Evolutionary conservation across 2,888 invertebrate genomes (phyloP).

Genomic region (Coecobrya sp.): DNA sequence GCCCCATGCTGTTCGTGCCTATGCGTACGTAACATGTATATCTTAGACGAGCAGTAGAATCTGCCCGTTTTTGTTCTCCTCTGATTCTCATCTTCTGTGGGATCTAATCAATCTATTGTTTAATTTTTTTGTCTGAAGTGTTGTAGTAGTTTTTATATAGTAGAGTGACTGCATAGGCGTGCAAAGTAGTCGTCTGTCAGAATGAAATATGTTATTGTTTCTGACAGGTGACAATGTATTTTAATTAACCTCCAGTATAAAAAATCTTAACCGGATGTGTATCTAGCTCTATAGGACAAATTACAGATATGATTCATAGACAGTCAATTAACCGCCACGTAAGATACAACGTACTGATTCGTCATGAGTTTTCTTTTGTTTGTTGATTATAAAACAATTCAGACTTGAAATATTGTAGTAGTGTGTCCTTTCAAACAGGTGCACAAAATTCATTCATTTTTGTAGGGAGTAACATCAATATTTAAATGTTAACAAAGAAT

Average conservation of each 20-base stretch:
- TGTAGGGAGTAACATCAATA: no score
- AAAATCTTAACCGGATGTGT: slow-evolving; percentile 62
- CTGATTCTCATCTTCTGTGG: slow-evolving; percentile 32
- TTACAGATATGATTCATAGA: not conserved
- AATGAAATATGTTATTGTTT: slow-evolving; percentile 69
- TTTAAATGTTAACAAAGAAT: no score
- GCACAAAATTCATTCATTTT: no score
- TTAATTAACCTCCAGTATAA: slow-evolving; percentile 67
- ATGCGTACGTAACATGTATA: not conserved
- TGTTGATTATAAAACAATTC: not conserved
- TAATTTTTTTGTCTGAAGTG: slow-evolving; percentile 56
- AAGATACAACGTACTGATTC: not conserved
- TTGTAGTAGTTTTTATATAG: not conserved
- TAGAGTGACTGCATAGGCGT: slow-evolving; percentile 33
- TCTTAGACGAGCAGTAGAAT: not conserved
- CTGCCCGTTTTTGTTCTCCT: slow-evolving; percentile 2
- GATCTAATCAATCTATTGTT: slow-evolving; percentile 67
- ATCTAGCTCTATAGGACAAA: not conserved
- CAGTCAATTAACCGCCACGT: no score
- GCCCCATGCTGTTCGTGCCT: slow-evolving; percentile 54
- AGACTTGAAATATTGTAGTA: not conserved
- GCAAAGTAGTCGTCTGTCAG: slow-evolving; percentile 47
- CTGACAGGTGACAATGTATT: slow-evolving; percentile 76
- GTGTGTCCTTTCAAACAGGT: no score
- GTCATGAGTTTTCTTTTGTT: not conserved